Evolutionary conservation across 2,113 vertebrate genomes (phyloP).

Genomic region (Leucopsar rothschildi): DNA sequence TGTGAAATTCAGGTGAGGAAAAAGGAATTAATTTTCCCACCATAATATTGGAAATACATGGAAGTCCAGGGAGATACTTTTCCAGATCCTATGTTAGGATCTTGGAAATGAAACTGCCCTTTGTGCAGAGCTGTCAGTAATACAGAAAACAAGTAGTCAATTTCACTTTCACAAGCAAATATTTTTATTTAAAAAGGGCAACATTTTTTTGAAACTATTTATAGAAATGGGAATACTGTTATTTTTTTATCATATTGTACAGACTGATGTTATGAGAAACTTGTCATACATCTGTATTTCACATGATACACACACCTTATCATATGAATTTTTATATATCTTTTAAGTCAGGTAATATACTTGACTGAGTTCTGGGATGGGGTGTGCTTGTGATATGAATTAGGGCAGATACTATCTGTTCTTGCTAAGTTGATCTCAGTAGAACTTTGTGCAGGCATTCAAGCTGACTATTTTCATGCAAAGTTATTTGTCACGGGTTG

Average conservation of each 20-base stretch:
- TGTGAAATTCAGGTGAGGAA: not conserved
- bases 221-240: not conserved
- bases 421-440: not conserved
- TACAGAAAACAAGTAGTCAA: not conserved
- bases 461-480: not conserved
- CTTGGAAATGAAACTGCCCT: not conserved
- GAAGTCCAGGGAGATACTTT: not conserved
- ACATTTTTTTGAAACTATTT: not conserved
- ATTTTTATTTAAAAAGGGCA: not conserved
- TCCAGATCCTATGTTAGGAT: not conserved
- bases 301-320: not conserved
- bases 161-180: not conserved
- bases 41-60: not conserved
- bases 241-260: not conserved
- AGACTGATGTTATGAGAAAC: not conserved
- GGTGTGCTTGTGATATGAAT: not conserved
- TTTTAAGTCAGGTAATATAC: not conserved
- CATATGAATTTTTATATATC: not conserved
- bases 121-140: not conserved
- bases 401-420: not conserved
- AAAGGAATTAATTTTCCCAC: not conserved
- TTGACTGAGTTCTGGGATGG: not conserved
- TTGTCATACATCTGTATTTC: not conserved
- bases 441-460: not conserved
- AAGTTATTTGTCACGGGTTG: not conserved